These are phyloP conservation scores for Reinhardtius hippoglossoides DNA, from an alignment of 2,113 vertebrate genomes.

Conservation along the genomic window DNA sequence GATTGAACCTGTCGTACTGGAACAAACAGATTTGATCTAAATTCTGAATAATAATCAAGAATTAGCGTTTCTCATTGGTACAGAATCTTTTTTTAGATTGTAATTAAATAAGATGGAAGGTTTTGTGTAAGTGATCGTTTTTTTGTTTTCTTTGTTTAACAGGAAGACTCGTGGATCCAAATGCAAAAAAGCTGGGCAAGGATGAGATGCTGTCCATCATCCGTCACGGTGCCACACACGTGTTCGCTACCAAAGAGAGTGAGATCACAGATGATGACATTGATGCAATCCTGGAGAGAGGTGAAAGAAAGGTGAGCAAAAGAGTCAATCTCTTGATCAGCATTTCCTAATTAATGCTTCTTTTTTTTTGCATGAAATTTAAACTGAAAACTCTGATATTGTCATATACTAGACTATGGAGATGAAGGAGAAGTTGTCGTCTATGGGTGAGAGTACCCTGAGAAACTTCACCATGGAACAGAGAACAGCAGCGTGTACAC, in stretches of 20 bases:
- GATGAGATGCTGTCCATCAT: conserved; percentile 99
- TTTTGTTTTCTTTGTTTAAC: conserved; percentile 13
- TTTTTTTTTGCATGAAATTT: not conserved
- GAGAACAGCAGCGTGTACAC: conserved; percentile 98
- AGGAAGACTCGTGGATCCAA: conserved; percentile 97
- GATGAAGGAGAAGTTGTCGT: conserved; percentile 94
- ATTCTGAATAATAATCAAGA: no score
- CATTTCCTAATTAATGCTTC: no score
- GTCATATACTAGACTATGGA: conserved; percentile 89
- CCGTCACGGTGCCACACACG: conserved; percentile 95
- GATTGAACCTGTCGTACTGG: no score
- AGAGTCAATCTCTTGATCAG: not conserved
- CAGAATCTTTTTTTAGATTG: no score
- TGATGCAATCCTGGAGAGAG: conserved; percentile 94
- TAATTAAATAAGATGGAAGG: no score
- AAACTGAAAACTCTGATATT: not conserved
- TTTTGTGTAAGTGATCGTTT: not conserved
- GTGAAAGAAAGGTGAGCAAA: conserved; percentile 91
- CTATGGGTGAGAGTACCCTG: conserved; percentile 94
- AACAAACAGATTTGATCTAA: no score
- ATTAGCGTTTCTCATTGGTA: no score
- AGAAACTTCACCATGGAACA: conserved; percentile 98
- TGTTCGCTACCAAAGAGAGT: conserved; percentile 97
- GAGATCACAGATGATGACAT: conserved; percentile 99
- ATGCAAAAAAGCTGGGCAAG: conserved; percentile 95